Percentiles rank a stretch among this genome's conserved stretches.
Evolutionary conservation across 2,113 vertebrate genomes (phyloP).

Genomic region (Bostrychus sinensis): DNA sequence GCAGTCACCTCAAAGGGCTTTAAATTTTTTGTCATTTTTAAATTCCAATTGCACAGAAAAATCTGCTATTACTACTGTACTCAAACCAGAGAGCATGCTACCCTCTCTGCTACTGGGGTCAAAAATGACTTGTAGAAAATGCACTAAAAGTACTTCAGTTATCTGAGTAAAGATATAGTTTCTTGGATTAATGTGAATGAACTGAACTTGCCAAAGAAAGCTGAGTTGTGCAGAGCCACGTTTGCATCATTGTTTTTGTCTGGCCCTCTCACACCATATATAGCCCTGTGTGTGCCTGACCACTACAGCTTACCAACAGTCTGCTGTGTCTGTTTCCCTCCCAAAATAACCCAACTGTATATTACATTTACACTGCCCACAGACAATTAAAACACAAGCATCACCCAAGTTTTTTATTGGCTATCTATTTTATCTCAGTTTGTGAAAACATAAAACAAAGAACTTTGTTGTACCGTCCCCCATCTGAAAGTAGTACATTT

Average conservation of each 20-base stretch:
- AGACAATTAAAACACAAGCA: neutral
- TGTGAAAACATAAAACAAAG: too few relatives aligned
- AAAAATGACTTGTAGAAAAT: too few relatives aligned
- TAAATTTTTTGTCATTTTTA: too few relatives aligned
- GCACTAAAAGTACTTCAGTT: too few relatives aligned
- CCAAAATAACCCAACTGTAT: slow-evolving; percentile 3
- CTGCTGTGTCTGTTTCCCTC: neutral
- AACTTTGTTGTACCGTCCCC: neutral
- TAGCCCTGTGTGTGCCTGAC: slow-evolving; percentile 29
- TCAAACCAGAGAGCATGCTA: too few relatives aligned
- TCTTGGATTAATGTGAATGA: too few relatives aligned
- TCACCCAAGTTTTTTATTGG: neutral
- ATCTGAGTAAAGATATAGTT: too few relatives aligned
- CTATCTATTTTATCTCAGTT: neutral
- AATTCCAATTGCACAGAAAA: too few relatives aligned
- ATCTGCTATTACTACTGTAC: too few relatives aligned
- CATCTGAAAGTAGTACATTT: too few relatives aligned
- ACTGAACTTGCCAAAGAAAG: slow-evolving; percentile 27
- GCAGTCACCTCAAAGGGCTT: too few relatives aligned
- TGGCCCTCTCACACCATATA: slow-evolving; percentile 39
- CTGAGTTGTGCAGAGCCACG: slow-evolving; percentile 1
- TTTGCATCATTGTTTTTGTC: slow-evolving; percentile 33
- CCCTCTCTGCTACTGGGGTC: too few relatives aligned
- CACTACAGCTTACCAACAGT: slow-evolving; percentile 20
- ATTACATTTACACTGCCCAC: slow-evolving; percentile 7